Conservation (phyloP, 2,797 vertebrate genomes). For the Poecilia gillii region DNA sequence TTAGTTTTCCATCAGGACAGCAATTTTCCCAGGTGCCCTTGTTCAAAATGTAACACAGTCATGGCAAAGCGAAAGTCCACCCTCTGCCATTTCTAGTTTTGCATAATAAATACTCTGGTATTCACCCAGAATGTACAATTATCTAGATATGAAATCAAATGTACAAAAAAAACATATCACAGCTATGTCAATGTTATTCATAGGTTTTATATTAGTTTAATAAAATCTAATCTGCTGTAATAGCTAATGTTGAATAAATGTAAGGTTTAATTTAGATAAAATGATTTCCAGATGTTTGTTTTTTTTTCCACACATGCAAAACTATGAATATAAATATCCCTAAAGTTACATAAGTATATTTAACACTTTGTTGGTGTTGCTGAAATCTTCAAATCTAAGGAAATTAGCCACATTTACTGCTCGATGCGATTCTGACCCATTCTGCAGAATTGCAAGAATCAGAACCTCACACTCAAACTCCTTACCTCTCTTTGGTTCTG, state of each 20-base stretch:
- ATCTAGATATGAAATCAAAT: not conserved
- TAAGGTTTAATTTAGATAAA: not conserved
- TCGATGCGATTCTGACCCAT: not conserved
- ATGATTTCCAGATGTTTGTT: not conserved
- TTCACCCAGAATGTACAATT: not conserved
- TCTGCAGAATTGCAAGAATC: not conserved
- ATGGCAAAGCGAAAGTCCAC: not conserved
- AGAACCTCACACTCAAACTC: not conserved
- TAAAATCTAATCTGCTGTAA: not conserved
- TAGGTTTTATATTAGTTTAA: not conserved
- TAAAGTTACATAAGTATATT: not conserved
- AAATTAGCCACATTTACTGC: not conserved
- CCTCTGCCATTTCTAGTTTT: not conserved
- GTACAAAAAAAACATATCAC: not conserved
- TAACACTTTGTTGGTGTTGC: not conserved
- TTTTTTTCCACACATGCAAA: not conserved
- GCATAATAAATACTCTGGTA: not conserved
- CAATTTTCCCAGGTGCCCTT: not conserved
- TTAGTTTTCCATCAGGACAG: not conserved
- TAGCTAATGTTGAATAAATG: not conserved
- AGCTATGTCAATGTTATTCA: not conserved
- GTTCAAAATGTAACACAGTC: not conserved
- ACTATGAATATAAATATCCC: too few species aligned
- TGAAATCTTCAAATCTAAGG: not conserved
- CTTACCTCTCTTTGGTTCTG: not conserved